A percentile compares a stretch with the other conserved stretches of the same genome.
Conservation (phyloP, 2,888 invertebrate genomes). For the Rhingia campestris region DNA sequence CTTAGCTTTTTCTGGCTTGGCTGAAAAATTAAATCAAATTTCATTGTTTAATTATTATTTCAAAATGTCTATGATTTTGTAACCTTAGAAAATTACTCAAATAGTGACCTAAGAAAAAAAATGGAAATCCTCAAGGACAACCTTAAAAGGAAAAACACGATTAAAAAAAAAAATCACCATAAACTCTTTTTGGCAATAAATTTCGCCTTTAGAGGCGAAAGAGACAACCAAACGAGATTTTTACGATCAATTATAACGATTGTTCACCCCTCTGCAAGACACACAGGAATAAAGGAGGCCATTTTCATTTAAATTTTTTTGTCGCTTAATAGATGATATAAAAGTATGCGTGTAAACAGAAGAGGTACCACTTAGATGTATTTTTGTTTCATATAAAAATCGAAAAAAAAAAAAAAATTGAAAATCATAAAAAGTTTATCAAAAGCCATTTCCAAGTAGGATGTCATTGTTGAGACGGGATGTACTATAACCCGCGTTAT, state of each 20-base stretch:
- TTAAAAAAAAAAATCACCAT: slow-evolving; percentile 14
- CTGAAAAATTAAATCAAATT: too few relatives aligned
- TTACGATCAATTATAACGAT: slow-evolving; percentile 57
- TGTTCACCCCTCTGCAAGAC: slow-evolving; percentile 2
- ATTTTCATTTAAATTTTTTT: slow-evolving; percentile 38
- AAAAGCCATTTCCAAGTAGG: slow-evolving; percentile 46
- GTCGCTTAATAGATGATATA: slow-evolving; percentile 13
- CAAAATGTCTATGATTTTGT: too few relatives aligned
- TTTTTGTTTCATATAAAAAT: slow-evolving; percentile 21
- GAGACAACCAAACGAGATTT: slow-evolving; percentile 35
- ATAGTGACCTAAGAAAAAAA: too few relatives aligned
- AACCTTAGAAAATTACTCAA: too few relatives aligned
- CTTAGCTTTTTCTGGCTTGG: too few relatives aligned
- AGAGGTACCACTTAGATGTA: slow-evolving; percentile 10
- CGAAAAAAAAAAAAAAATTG: slow-evolving; percentile 59
- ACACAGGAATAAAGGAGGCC: neutral
- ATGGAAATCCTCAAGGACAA: too few relatives aligned
- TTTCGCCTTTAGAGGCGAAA: slow-evolving; percentile 22
- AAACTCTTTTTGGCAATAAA: slow-evolving; percentile 30
- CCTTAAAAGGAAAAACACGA: slow-evolving; percentile 3
- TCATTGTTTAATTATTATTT: too few relatives aligned
- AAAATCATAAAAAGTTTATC: slow-evolving; percentile 61
- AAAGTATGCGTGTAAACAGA: neutral
- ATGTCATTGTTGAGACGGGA: neutral
- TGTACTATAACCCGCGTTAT: slow-evolving; percentile 38